Evolutionary conservation across 2,113 vertebrate species (phyloP), one percentile per base, ranked within the genome.

Genomic region (Cnemophilus loriae): DNA sequence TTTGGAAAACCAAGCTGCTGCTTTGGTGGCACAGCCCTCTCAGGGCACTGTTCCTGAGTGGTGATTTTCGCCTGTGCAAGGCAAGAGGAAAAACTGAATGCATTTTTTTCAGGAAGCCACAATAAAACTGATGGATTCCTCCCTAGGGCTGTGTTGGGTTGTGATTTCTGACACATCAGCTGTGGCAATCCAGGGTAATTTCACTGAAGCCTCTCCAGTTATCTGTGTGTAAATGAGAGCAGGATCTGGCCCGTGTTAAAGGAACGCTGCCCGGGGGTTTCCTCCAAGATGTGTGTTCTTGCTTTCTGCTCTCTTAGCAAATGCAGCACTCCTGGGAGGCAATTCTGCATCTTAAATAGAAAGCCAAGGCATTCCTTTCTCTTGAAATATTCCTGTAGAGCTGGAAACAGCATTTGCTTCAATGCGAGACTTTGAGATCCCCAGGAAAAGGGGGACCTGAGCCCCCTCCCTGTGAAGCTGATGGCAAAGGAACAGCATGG

Each of bases 1-100:
- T 84, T 39, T 3, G 89, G 55, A 21, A 84, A 80, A 41, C 20
- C 9, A 4, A 50, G 49, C 63, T 71, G 65, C 79, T 2, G 41
- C 46, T 74, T 8, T 37, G 55, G 69, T 41, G 77, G 84, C 65
- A 65, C 49, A 69, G 41, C 46, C 17, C 28, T 19, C 11, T 24
- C 15, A 1, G 12, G 28, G 22, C 3, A 0, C 71, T 13, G 42
- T 30, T 32, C 52, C 47, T 4, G 13, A 35, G 35, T 0, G 13
- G 10, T 32, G 69, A 10, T 79, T 91, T 57, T 63, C 6, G 11
- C 77, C 44, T 49, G 28, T 37, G 49, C 26, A 18, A 68, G 44
- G 61, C n/a, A 6, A 74, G 46, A 85, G 57, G 57, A 35, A 93
- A 73, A 53, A 42, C 9, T 0, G 69, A 91, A 70, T 0, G 3